Base-by-base conservation (phyloP, 2,113 vertebrate genomes). In the Acanthisitta chloris region DNA sequence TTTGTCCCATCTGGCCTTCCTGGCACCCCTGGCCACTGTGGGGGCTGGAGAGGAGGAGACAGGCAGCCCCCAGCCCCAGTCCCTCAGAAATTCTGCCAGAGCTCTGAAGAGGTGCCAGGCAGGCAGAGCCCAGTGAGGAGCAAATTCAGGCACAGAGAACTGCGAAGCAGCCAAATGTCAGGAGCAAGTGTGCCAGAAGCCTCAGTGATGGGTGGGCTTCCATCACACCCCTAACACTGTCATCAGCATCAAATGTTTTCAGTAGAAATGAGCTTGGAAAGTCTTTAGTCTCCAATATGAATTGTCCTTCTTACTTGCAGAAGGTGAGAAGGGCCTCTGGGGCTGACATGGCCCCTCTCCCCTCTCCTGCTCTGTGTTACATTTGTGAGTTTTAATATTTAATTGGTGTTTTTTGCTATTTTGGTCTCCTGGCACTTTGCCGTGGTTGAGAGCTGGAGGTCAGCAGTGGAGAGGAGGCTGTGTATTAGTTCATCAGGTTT, bases 381-480 rank as follows among this genome's bases (percentile, higher is more conserved):
- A 23, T 86, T 83, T 81, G 38, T 29, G 77, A 87, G 92, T 72
- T 94, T 96, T 89, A 96, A 93, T 92, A 70, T 94, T 93, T 82
- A 69, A 95, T 61, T 61, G 82, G 71, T 58, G 33, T 62, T 59
- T 91, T 92, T 84, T 70, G 82, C 93, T 87, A 42, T 71, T 92
- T 84, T 48, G 4, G 13, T 70, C 92, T 90, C 11, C 85, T 87
- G 84, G 62, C 54, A 17, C 62, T 94, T 74, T 24, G 84, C 87
- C 0, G 3, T 5, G 3, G 62, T 29, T 65, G 65, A 45, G 72
- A 86, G 67, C 80, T 72, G 91, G 82, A 89, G 89, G 91, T 90
- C 92, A 82, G 84, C 89, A 73, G 33, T 33, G 21, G 49, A 24
- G 13, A 67, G 59, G 36, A 78, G 52, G 81, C 81, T 91, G 89